Percentiles rank a stretch among this genome's conserved stretches.
Evolutionary conservation across 2,113 vertebrate species (phyloP).

Genomic region (Ranitomeya variabilis): DNA sequence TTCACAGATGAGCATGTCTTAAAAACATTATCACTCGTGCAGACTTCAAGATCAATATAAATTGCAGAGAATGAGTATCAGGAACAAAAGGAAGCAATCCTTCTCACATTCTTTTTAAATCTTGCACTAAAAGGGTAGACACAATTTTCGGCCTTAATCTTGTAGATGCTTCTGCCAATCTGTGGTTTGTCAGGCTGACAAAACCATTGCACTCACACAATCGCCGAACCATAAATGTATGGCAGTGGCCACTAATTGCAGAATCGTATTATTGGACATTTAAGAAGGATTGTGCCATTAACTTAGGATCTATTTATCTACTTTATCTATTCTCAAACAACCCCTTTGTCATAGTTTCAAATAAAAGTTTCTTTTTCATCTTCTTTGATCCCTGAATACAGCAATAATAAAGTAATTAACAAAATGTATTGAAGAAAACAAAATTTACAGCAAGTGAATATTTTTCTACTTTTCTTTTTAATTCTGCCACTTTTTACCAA

Average conservation of each 20-base stretch:
- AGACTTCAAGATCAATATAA: too few species aligned
- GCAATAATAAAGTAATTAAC: conserved; percentile 34
- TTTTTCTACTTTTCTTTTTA: neutral
- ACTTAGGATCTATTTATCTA: neutral
- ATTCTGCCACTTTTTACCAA: neutral
- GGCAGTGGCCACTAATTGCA: neutral
- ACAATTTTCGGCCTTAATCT: too few species aligned
- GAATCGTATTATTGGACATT: neutral
- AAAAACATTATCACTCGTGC: too few species aligned
- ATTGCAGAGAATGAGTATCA: too few species aligned
- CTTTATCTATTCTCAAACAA: neutral
- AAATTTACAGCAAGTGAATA: neutral
- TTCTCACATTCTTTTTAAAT: too few species aligned
- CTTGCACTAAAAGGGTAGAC: too few species aligned
- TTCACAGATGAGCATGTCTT: too few species aligned
- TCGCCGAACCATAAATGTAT: neutral
- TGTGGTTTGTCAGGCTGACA: too few species aligned
- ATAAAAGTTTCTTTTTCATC: conserved; percentile 60
- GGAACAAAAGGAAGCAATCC: too few species aligned
- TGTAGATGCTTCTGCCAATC: too few species aligned
- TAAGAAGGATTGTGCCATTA: neutral
- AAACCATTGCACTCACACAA: too few species aligned
- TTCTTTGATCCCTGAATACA: conserved; percentile 59
- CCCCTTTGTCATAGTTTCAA: conserved; percentile 52
- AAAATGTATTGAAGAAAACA: neutral